Evolutionary conservation across 2,888 invertebrate genomes (phyloP).

Genomic region (Linnaemya vulpina): DNA sequence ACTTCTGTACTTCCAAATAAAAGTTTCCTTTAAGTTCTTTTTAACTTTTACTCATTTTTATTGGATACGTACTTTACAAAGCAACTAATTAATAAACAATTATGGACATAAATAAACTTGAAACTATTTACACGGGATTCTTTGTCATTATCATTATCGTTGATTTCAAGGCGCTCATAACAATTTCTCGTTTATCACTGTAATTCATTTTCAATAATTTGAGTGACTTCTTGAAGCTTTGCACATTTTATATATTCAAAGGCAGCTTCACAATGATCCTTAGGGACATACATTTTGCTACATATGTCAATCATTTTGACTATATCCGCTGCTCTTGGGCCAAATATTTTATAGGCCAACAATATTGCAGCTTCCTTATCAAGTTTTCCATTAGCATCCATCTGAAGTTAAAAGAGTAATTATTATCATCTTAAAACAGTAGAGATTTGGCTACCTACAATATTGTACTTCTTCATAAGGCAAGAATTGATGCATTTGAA

Average conservation of each 20-base stretch:
- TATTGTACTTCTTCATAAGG: slow-evolving; percentile 75
- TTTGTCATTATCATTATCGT: not conserved
- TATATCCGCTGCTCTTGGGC: slow-evolving; percentile 73
- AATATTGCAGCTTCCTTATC: slow-evolving; percentile 69
- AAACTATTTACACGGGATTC: not conserved
- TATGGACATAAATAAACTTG: not conserved
- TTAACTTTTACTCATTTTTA: not conserved
- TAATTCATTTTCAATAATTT: slow-evolving; percentile 70
- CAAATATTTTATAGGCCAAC: slow-evolving; percentile 72
- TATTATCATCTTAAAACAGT: not conserved
- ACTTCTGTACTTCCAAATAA: no score
- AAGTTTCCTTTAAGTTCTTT: no score
- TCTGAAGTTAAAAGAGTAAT: slow-evolving; percentile 45
- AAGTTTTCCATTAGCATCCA: slow-evolving; percentile 77
- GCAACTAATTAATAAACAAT: not conserved
- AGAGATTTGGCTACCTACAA: slow-evolving; percentile 64
- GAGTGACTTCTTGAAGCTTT: slow-evolving; percentile 72
- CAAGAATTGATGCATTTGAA: slow-evolving; percentile 78
- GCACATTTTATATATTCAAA: slow-evolving; percentile 76
- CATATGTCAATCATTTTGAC: slow-evolving; percentile 75
- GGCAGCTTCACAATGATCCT: slow-evolving; percentile 79
- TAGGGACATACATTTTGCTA: slow-evolving; percentile 72
- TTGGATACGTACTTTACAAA: not conserved
- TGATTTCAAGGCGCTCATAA: not conserved
- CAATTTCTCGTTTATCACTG: not conserved